Evolutionary conservation across 2,888 invertebrate genomes (phyloP).

Genomic region (Eudasyphora cyanicolor): DNA sequence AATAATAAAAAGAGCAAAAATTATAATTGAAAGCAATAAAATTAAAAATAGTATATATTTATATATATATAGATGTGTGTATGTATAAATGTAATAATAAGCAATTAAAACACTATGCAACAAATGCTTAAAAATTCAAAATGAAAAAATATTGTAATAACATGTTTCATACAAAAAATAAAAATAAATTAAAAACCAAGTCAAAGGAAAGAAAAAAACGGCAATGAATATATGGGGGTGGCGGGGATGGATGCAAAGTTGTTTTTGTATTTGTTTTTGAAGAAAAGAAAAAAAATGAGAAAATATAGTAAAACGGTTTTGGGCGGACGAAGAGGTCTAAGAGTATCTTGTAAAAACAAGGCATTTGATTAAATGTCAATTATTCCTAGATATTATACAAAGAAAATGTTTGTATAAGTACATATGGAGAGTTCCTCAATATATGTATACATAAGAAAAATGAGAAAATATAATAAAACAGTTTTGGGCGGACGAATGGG

Average conservation of each 20-base stretch:
- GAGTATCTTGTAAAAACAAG: too few relatives aligned
- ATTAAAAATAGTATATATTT: slow-evolving; percentile 16
- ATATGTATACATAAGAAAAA: too few relatives aligned
- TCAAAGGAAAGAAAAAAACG: slow-evolving; percentile 25
- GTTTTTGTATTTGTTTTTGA: background rate
- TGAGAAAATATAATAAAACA: too few relatives aligned
- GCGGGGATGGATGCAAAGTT: background rate
- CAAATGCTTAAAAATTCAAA: slow-evolving; percentile 50
- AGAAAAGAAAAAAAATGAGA: background rate
- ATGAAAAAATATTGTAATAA: slow-evolving; percentile 41
- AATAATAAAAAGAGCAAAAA: slow-evolving; percentile 45
- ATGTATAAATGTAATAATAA: slow-evolving; percentile 44
- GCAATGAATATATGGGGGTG: background rate
- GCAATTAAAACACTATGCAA: slow-evolving; percentile 50
- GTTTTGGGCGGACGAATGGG: too few relatives aligned
- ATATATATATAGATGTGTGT: slow-evolving; percentile 7
- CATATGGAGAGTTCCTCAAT: too few relatives aligned
- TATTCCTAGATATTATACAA: too few relatives aligned
- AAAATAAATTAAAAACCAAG: slow-evolving; percentile 39
- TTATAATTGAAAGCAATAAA: slow-evolving; percentile 42
- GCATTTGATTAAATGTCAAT: too few relatives aligned
- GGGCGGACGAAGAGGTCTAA: background rate
- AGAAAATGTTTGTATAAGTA: too few relatives aligned
- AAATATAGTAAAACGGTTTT: background rate
- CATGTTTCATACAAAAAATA: slow-evolving; percentile 38